phyloP scores from a whole-genome alignment of 1,140 invertebrate genomes.

The Euura lappo region DNA sequence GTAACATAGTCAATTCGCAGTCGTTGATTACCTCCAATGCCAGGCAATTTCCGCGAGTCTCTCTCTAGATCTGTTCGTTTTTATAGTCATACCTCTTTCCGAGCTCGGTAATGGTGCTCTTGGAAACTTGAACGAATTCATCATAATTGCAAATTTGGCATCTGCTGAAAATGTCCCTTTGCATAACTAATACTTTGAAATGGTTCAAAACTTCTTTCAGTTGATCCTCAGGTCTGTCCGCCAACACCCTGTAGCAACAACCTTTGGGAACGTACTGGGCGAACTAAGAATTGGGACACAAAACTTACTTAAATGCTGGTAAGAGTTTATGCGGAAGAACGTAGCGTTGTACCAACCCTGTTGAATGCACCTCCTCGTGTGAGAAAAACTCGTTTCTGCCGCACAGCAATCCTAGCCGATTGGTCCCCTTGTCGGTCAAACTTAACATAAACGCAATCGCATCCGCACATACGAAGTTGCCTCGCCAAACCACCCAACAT shows the following conservation, averaged over 20 bases:
- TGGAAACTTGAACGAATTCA: conserved; percentile 61
- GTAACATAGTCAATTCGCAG: neutral
- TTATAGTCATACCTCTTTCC: conserved; percentile 31
- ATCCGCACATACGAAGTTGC: conserved; percentile 69
- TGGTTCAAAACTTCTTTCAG: conserved; percentile 65
- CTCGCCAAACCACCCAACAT: conserved; percentile 65
- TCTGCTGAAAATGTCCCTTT: conserved; percentile 70
- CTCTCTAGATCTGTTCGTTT: too few relatives aligned
- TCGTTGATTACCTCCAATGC: neutral
- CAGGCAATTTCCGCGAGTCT: neutral
- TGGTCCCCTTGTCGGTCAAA: conserved; percentile 58
- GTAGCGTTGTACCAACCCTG: conserved; percentile 42
- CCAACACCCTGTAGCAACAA: conserved; percentile 61
- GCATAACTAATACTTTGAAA: conserved; percentile 67
- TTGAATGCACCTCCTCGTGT: conserved; percentile 60
- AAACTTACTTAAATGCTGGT: conserved; percentile 10
- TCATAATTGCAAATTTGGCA: conserved; percentile 71
- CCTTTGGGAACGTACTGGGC: conserved; percentile 55
- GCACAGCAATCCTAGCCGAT: conserved; percentile 58
- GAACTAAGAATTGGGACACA: conserved; percentile 51
- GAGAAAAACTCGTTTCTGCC: conserved; percentile 65
- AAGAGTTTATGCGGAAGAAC: conserved; percentile 5
- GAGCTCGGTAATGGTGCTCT: conserved; percentile 55
- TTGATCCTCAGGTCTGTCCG: conserved; percentile 59
- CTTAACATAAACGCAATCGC: conserved; percentile 66